These are phyloP conservation scores for Thalassarche chlororhynchos DNA, from an alignment of 2,113 vertebrate species.

Conservation along the genomic window DNA sequence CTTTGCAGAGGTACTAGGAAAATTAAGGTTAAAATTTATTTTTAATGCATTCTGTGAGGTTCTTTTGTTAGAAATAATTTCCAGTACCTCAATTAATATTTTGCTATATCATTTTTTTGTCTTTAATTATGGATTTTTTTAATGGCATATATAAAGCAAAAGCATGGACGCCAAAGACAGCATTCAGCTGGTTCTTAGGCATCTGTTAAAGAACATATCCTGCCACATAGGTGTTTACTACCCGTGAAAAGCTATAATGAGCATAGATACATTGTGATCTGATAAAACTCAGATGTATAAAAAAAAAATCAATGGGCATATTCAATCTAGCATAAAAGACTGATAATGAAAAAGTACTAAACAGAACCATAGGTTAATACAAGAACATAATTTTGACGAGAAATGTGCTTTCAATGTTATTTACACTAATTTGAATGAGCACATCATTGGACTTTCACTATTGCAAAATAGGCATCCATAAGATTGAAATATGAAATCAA, in stretches of 20 bases:
- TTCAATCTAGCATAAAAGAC: neutral
- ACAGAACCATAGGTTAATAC: neutral
- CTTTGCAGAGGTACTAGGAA: neutral
- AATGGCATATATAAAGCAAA: neutral
- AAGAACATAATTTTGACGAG: neutral
- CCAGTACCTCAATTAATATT: neutral
- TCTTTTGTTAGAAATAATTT: neutral
- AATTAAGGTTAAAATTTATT: neutral
- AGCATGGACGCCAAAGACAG: neutral
- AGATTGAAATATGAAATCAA: neutral
- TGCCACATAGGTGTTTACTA: neutral
- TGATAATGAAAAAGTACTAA: neutral
- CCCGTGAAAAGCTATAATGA: neutral
- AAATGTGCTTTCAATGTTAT: neutral
- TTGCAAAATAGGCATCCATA: neutral
- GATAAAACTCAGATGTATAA: neutral
- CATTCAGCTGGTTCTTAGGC: neutral
- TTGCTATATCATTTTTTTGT: neutral
- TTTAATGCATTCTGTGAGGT: neutral
- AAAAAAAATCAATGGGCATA: neutral
- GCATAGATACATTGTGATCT: neutral
- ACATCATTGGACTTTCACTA: neutral
- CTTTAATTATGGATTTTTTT: neutral
- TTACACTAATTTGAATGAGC: neutral
- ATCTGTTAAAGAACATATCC: neutral